phyloP scores from a whole-genome alignment of 1,140 invertebrate genomes.

The Hydropsyche tenuis region DNA sequence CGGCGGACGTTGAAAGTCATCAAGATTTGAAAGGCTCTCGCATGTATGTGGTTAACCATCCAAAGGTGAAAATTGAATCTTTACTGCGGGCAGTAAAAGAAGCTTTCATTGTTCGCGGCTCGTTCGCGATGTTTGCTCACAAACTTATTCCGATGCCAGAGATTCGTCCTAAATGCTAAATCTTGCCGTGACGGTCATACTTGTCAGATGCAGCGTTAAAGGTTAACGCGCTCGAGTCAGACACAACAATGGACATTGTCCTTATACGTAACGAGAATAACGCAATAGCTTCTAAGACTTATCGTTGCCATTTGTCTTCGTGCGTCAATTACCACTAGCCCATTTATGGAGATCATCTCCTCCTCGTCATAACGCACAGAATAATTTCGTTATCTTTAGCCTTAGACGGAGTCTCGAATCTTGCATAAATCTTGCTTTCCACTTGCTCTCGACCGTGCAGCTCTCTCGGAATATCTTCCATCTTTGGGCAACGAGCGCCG shows the following conservation, averaged over 20 bases:
- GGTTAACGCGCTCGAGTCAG: constrained; percentile 3
- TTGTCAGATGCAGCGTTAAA: background rate
- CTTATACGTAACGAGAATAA: background rate
- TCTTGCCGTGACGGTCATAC: constrained; percentile 1
- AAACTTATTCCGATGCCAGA: no score
- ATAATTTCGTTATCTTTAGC: constrained; percentile 15
- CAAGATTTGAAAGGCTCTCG: no score
- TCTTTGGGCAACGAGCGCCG: background rate
- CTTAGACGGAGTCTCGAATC: constrained; percentile 1
- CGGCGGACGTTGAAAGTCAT: no score
- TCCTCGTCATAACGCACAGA: constrained; percentile 5
- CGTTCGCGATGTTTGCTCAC: no score
- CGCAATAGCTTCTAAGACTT: background rate
- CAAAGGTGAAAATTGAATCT: background rate
- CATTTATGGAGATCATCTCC: constrained; percentile 3
- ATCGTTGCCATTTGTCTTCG: constrained; percentile 6
- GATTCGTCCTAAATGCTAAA: no score
- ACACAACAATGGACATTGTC: constrained; percentile 9
- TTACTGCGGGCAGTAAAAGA: no score
- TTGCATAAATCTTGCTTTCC: constrained; percentile 20
- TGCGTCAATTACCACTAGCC: constrained; percentile 8
- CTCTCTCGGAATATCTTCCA: background rate
- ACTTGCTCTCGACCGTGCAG: background rate
- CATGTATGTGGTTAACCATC: background rate
- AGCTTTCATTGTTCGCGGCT: no score